phyloP scores from a whole-genome alignment of 2,888 invertebrate genomes.

The Gymnosoma rotundatum region DNA sequence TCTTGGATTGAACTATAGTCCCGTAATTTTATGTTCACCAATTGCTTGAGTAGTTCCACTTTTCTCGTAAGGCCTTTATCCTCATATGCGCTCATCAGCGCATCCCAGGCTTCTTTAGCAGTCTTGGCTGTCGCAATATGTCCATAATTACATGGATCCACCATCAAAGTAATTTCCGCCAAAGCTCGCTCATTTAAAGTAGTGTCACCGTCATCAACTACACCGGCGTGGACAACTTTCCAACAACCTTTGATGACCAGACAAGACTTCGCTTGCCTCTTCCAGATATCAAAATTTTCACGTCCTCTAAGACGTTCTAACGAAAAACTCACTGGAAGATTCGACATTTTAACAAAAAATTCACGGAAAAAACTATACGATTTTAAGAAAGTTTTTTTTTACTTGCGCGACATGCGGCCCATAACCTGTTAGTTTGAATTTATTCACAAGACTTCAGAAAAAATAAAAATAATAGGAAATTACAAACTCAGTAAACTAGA shows the following conservation, averaged over 20 bases:
- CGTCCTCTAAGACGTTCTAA: background rate
- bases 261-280: no score
- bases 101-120: conserved; percentile 5
- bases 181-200: background rate
- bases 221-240: background rate
- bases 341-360: background rate
- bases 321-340: background rate
- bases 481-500: no score
- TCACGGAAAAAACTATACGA: background rate
- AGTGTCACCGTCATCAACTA: background rate
- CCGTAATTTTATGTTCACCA: background rate
- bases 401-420: background rate
- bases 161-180: conserved; percentile 7
- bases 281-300: conserved; percentile 5
- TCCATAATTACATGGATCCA: background rate
- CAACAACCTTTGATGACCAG: conserved; percentile 6
- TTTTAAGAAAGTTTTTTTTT: no score
- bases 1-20: background rate
- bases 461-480: no score
- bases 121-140: background rate
- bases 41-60: background rate
- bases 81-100: background rate
- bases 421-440: background rate
- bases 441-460: no score
- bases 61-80: background rate